Base-by-base conservation (phyloP, 53 echinoderm and acorn worm species). In the Temnopleurus reevesii region DNA sequence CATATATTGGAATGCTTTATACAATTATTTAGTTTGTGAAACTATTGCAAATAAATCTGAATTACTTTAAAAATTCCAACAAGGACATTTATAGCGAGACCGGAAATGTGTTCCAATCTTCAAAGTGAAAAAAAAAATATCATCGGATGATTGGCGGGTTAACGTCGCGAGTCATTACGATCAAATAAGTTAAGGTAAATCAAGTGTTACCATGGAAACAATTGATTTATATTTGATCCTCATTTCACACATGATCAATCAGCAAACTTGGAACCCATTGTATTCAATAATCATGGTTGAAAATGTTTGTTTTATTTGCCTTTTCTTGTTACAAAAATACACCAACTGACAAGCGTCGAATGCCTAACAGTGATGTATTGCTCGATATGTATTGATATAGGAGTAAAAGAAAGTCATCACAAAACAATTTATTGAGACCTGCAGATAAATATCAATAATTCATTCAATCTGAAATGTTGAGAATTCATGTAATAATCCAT, bases 221-320 rank as follows among this genome's bases (percentile, higher is more conserved):
- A 46, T 47, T 79, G 79, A 79, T 79, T 79, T 79, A 17, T 9
- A 79, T 26, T 21, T 15, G 53, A 77, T 23, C 77, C 77, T 49
- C 49, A 26, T 79, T 79, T 79, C 27, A 21, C 79, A 79, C 79
- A 49, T 79, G 46, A 28, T 79, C 28, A 47, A 47, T 79, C 30
- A 79, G 27, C n/a, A 49, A 79, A 79, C 30, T 46, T 79, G 0
- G 15, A 30, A n/a, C 13, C 17, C 28, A 46, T 49, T 79, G 79
- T 79, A 8, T 79, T 47, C 7, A 29, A 47, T 27, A 27, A 28
- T 79, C 29, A 46, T 47, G 5, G 27, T 5, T 13, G 49, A 79
- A 5, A 79, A 26, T 15, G 31, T 47, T 79, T 79, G 49, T 79
- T 46, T 49, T 79, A 47, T 46, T 46, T 46, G 27, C 51, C 13